Percentiles rank a stretch among this genome's conserved stretches.
Conservation (phyloP, 2,888 invertebrate genomes). For the Phaonia tiefii region DNA sequence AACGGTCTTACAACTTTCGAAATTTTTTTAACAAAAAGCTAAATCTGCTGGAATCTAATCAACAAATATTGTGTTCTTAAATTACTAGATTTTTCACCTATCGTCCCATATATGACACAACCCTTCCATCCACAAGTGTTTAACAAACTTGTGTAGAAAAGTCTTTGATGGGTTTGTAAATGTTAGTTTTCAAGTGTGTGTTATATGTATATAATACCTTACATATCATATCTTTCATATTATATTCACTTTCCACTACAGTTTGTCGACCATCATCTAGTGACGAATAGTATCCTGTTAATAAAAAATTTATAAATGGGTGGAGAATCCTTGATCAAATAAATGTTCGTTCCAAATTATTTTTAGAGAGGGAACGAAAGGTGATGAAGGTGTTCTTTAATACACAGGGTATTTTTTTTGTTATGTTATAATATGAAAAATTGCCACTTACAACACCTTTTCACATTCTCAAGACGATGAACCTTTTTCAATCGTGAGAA, state of each 20-base stretch:
- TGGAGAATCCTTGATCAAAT: conserved; percentile 26
- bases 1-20: too few species aligned
- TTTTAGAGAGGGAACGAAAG: background rate
- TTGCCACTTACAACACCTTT: conserved; percentile 54
- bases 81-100: too few species aligned
- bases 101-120: too few species aligned
- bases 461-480: conserved; percentile 20
- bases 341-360: conserved; percentile 1
- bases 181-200: too few species aligned
- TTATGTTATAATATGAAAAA: conserved; percentile 43
- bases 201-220: too few species aligned
- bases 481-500: background rate
- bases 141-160: too few species aligned
- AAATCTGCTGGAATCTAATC: too few species aligned
- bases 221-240: background rate
- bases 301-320: conserved; percentile 25
- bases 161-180: too few species aligned
- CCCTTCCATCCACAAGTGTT: too few species aligned
- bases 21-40: too few species aligned
- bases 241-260: conserved; percentile 13
- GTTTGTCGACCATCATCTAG: conserved; percentile 5
- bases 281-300: conserved; percentile 31
- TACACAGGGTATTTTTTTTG: too few species aligned
- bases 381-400: conserved; percentile 5
- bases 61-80: too few species aligned